phyloP scores from a whole-genome alignment of 2,113 vertebrate species.

The Uria lomvia region DNA sequence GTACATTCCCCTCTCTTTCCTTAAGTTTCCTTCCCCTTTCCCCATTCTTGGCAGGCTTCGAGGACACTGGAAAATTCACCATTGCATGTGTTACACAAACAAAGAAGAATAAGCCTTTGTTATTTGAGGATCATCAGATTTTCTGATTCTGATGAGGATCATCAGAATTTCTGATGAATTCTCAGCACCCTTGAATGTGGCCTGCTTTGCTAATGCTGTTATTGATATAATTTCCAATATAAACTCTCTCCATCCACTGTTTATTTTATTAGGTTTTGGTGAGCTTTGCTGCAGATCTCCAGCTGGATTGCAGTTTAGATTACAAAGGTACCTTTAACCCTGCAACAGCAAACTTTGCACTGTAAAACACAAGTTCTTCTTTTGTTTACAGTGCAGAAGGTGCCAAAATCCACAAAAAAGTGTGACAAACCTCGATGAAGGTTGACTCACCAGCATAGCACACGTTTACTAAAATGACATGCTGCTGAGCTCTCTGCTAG shows the following conservation, averaged over 20 bases:
- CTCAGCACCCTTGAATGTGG: neutral
- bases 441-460: neutral
- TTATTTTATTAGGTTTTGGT: constrained; percentile 50
- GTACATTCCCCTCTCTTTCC: neutral
- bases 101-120: constrained; percentile 38
- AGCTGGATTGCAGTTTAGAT: constrained; percentile 23
- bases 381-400: neutral
- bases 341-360: neutral
- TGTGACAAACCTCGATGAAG: neutral
- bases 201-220: constrained; percentile 23
- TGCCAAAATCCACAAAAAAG: constrained; percentile 26
- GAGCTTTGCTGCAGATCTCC: constrained; percentile 11
- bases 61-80: constrained; percentile 12
- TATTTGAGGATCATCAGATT: constrained; percentile 31
- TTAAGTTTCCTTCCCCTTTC: constrained; percentile 7
- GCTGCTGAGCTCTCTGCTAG: neutral
- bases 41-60: constrained; percentile 37
- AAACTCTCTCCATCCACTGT: constrained; percentile 20
- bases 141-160: neutral
- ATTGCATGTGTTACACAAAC: neutral
- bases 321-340: neutral
- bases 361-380: neutral
- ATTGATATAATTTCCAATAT: constrained; percentile 47
- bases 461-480: neutral
- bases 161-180: constrained; percentile 45